Conservation (phyloP, 2,113 vertebrate species). For the Lynx canadensis region DNA sequence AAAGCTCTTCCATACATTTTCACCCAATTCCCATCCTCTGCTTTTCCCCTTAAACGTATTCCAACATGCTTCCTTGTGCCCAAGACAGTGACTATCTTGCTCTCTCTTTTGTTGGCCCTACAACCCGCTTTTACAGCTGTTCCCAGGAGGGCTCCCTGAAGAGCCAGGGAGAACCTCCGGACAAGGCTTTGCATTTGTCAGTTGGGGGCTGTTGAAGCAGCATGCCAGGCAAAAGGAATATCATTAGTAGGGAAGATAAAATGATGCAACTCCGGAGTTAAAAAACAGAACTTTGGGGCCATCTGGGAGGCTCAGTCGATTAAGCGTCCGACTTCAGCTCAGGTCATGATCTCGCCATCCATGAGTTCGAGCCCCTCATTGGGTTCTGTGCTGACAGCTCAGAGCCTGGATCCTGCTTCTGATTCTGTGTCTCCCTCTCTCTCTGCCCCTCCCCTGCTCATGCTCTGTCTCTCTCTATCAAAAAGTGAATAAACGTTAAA, state of each 20-base stretch:
- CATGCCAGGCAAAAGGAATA: background rate
- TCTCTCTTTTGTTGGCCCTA: background rate
- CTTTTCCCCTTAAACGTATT: background rate
- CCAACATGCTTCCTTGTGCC: background rate
- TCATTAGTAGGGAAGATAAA: background rate
- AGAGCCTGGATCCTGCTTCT: too few relatives aligned
- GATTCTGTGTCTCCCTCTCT: too few relatives aligned
- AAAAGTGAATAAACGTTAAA: too few relatives aligned
- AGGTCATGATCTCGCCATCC: too few relatives aligned
- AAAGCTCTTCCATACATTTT: background rate
- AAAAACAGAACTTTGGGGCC: background rate
- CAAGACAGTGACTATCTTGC: background rate
- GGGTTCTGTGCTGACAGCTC: too few relatives aligned
- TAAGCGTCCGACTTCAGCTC: too few relatives aligned
- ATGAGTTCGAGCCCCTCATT: too few relatives aligned
- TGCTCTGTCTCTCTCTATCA: too few relatives aligned
- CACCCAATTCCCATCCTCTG: background rate
- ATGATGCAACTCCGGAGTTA: background rate
- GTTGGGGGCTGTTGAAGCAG: background rate
- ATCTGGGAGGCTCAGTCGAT: too few relatives aligned
- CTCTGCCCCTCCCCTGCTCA: too few relatives aligned
- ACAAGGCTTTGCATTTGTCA: background rate
- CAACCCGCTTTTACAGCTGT: background rate
- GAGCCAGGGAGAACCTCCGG: background rate
- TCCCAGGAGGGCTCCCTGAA: background rate